Conservation (phyloP, 2,797 vertebrate species). For the Valencia hispanica region DNA sequence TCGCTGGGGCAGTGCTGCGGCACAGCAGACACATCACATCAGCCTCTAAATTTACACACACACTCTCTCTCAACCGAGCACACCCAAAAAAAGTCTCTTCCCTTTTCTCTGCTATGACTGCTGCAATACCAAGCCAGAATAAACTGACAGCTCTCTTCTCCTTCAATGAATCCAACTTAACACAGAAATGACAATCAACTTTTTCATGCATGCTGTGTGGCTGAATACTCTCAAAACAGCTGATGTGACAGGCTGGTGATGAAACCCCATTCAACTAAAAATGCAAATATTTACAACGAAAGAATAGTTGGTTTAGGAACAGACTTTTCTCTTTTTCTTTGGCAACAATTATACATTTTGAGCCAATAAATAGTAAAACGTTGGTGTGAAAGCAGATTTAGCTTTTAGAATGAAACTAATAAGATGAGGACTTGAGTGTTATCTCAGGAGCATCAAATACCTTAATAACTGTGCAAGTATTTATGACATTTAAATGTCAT, state of each 20-base stretch:
- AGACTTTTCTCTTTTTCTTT: neutral
- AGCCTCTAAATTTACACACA: conserved; percentile 37
- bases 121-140: conserved; percentile 30
- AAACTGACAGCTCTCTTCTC: conserved; percentile 44
- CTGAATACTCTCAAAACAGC: conserved; percentile 37
- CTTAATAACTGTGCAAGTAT: neutral
- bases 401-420: neutral
- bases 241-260: conserved; percentile 20
- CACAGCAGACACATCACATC: conserved; percentile 42
- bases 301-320: neutral
- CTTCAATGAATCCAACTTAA: conserved; percentile 27
- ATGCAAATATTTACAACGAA: neutral
- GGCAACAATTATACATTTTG: neutral
- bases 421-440: too few relatives aligned
- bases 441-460: too few relatives aligned
- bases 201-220: conserved; percentile 31
- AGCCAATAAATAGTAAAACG: neutral
- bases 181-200: conserved; percentile 33
- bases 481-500: neutral
- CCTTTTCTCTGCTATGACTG: conserved; percentile 13
- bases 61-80: neutral
- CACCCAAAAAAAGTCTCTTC: conserved; percentile 3
- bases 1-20: conserved; percentile 33
- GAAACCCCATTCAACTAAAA: conserved; percentile 19
- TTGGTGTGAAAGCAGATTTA: neutral